Percentiles rank a stretch among this genome's conserved stretches.
phyloP scores from a whole-genome alignment of 2,888 invertebrate genomes.

The Polietes domitor region DNA sequence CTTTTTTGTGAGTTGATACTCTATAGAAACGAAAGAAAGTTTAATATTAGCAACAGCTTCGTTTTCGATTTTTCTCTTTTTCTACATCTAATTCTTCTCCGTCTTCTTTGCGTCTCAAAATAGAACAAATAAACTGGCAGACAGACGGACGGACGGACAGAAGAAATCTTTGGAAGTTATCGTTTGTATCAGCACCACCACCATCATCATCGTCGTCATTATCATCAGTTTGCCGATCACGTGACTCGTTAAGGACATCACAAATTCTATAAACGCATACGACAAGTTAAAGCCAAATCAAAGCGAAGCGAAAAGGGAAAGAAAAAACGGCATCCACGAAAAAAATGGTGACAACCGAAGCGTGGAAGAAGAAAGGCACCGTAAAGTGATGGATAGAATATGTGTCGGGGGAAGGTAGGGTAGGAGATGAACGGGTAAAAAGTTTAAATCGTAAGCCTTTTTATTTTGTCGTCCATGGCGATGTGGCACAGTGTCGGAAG shows the following conservation, averaged over 20 bases:
- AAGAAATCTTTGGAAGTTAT: slow-evolving; percentile 45
- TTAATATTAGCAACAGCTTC: slow-evolving; percentile 46
- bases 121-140: neutral
- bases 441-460: neutral
- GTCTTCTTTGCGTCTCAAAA: neutral
- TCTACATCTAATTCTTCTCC: too few relatives aligned
- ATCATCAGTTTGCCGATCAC: slow-evolving; percentile 68
- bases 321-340: slow-evolving; percentile 2
- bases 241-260: slow-evolving; percentile 70
- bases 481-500: neutral
- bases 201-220: neutral
- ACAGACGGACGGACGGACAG: slow-evolving; percentile 1
- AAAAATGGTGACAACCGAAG: too few relatives aligned
- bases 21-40: neutral
- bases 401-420: neutral
- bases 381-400: neutral
- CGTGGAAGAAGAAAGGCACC: too few relatives aligned
- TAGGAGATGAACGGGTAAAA: neutral
- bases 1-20: neutral
- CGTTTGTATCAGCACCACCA: slow-evolving; percentile 3
- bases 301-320: slow-evolving; percentile 17
- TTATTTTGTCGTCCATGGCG: neutral
- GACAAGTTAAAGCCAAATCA: slow-evolving; percentile 52
- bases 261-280: slow-evolving; percentile 66
- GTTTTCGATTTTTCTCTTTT: neutral